phyloP scores from a whole-genome alignment of 2,113 vertebrate genomes.

The Cnemophilus loriae region DNA sequence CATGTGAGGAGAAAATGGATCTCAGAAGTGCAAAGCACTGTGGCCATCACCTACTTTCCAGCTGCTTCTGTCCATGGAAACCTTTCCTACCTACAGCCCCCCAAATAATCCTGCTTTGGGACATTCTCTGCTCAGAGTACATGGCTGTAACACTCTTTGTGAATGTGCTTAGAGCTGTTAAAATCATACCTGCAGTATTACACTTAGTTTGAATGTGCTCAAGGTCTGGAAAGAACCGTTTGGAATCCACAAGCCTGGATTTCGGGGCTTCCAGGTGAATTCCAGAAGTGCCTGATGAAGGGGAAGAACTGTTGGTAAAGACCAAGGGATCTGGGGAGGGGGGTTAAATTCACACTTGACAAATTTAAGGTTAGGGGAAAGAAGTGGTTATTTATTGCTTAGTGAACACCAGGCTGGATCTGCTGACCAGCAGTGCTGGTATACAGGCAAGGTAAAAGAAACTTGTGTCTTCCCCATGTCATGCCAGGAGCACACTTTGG shows the following conservation, averaged over 20 bases:
- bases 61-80: neutral
- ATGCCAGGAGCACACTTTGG: neutral
- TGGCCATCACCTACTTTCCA: neutral
- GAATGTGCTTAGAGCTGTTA: neutral
- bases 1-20: neutral
- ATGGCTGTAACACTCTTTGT: neutral
- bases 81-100: neutral
- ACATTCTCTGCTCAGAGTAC: neutral
- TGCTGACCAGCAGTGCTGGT: neutral
- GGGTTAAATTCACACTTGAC: neutral
- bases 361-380: neutral
- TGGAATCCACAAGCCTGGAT: neutral
- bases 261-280: neutral
- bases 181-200: neutral
- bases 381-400: neutral
- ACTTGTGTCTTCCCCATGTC: accelerated
- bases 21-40: neutral
- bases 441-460: neutral
- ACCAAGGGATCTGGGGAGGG: neutral
- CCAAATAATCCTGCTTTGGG: neutral
- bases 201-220: neutral
- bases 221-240: neutral
- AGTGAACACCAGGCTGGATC: neutral
- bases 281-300: neutral
- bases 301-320: neutral